Conservation (phyloP, 2,113 vertebrate species). For the Natator depressus region DNA sequence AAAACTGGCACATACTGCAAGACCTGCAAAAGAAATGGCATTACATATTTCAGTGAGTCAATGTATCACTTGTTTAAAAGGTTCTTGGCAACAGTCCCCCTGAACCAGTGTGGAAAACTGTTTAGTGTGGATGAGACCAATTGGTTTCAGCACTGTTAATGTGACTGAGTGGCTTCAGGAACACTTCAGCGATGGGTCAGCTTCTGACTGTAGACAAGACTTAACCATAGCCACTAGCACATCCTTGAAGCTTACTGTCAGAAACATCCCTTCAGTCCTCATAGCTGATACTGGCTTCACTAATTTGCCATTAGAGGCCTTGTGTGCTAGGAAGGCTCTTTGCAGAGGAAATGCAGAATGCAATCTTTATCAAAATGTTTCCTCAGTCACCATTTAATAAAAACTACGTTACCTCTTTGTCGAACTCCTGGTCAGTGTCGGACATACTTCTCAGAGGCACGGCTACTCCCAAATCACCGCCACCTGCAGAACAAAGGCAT, state of each 20-base stretch:
- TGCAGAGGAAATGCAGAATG: slow-evolving; percentile 8
- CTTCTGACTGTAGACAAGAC: slow-evolving; percentile 31
- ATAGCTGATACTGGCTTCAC: background rate
- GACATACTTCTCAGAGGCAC: slow-evolving; percentile 86
- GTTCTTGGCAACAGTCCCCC: slow-evolving; percentile 26
- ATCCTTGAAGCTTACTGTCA: slow-evolving; percentile 30
- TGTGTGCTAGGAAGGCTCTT: background rate
- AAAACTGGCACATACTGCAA: background rate
- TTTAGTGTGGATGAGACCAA: background rate
- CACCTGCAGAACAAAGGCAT: slow-evolving; percentile 61
- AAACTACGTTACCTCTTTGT: slow-evolving; percentile 87
- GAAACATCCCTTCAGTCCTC: slow-evolving; percentile 15
- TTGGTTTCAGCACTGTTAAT: background rate
- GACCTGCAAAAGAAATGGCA: background rate
- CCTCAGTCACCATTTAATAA: background rate
- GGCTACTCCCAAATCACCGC: slow-evolving; percentile 82
- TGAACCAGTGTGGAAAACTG: slow-evolving; percentile 50
- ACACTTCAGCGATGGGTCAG: slow-evolving; percentile 66
- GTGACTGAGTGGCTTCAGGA: slow-evolving; percentile 34
- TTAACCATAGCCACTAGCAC: slow-evolving; percentile 32
- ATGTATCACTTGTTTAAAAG: slow-evolving; percentile 6
- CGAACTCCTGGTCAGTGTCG: slow-evolving; percentile 90
- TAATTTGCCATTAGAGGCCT: background rate
- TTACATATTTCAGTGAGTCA: background rate
- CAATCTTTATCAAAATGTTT: background rate